phyloP scores from a whole-genome alignment of 1,140 invertebrate genomes.

The Sipha flava region DNA sequence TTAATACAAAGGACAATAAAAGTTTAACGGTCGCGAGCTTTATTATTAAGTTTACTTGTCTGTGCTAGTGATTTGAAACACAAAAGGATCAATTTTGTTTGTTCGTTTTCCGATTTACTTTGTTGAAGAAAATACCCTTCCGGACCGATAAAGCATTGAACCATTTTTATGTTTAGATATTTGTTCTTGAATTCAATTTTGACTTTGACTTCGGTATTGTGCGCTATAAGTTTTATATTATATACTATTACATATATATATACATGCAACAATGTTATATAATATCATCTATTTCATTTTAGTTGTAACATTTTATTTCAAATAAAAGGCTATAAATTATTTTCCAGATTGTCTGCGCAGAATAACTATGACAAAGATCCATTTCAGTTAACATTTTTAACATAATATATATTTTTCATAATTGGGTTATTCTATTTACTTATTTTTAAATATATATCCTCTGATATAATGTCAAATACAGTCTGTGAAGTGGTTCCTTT shows the following conservation, averaged over 20 bases:
- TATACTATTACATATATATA: too few species aligned
- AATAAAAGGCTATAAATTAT: too few species aligned
- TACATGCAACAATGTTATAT: too few species aligned
- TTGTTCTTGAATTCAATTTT: constrained; percentile 9
- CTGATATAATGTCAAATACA: constrained; percentile 23
- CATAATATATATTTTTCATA: neutral
- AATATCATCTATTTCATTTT: too few species aligned
- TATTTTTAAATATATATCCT: neutral
- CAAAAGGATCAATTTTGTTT: constrained; percentile 22
- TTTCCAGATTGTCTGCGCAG: too few species aligned
- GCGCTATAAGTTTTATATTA: too few species aligned
- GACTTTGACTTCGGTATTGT: neutral
- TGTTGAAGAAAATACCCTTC: neutral
- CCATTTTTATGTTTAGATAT: neutral
- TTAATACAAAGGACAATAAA: neutral
- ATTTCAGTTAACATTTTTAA: neutral
- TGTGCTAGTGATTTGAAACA: neutral
- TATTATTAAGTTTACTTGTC: constrained; percentile 3
- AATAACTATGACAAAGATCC: neutral
- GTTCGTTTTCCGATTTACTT: neutral
- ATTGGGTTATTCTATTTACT: neutral
- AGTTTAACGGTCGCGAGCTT: neutral
- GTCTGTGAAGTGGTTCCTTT: constrained; percentile 17
- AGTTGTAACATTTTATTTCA: too few species aligned
- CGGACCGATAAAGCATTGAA: neutral